Percentiles rank a stretch among this genome's conserved stretches.
Conservation (phyloP, 2,113 vertebrate genomes). For the Hippocampus mohnikei region DNA sequence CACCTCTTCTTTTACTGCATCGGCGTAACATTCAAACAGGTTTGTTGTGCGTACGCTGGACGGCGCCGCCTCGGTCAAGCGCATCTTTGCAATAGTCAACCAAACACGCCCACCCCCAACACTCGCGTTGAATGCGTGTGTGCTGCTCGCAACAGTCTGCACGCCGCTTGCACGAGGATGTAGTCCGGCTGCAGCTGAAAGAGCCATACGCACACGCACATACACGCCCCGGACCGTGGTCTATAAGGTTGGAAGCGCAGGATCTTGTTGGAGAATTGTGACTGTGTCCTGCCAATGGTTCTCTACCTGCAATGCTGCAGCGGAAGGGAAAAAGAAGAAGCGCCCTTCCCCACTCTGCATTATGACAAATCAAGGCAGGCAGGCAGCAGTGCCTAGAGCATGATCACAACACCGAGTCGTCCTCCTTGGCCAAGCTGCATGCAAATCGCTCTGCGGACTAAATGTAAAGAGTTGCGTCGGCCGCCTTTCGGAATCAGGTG, state of each 20-base stretch:
- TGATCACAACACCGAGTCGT: conserved; percentile 67
- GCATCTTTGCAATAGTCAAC: conserved; percentile 50
- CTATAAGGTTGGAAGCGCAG: conserved; percentile 23
- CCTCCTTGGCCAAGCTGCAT: conserved; percentile 31
- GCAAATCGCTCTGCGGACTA: conserved; percentile 30
- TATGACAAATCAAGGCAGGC: conserved; percentile 87
- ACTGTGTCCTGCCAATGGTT: conserved; percentile 76
- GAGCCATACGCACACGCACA: background rate
- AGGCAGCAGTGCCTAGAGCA: conserved; percentile 77
- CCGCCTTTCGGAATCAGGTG: conserved; percentile 23
- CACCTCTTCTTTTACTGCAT: background rate
- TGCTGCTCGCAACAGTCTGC: conserved; percentile 26
- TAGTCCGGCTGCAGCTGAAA: conserved; percentile 5
- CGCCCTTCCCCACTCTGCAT: conserved; percentile 81
- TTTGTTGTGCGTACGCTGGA: background rate
- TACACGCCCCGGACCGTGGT: background rate
- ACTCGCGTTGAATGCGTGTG: conserved; percentile 41
- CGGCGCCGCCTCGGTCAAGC: conserved; percentile 9
- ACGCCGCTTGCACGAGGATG: conserved; percentile 24
- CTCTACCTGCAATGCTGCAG: conserved; percentile 85
- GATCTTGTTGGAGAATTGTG: conserved; percentile 44
- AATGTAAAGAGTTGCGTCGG: background rate
- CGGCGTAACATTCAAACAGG: background rate
- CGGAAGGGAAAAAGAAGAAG: conserved; percentile 49
- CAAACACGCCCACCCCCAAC: conserved; percentile 62